Conservation (phyloP, 2,888 invertebrate genomes). For the Ophioninae sp. region DNA sequence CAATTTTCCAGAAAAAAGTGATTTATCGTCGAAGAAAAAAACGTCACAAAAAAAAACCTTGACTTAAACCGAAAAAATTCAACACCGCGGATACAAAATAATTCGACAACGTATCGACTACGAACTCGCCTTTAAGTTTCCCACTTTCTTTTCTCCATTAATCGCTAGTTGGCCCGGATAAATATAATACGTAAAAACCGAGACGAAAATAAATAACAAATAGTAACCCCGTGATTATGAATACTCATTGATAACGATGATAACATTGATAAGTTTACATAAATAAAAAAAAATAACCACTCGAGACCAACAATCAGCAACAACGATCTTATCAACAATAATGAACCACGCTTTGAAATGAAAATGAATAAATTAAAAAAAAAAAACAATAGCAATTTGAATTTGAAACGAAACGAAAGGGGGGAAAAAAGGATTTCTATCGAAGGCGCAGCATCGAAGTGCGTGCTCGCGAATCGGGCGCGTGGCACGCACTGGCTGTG, state of each 20-base stretch:
- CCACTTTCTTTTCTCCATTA: not conserved
- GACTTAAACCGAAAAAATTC: not conserved
- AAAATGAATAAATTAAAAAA: not conserved
- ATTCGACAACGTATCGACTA: not conserved
- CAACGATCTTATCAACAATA: not conserved
- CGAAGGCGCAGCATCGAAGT: slow-evolving; percentile 50
- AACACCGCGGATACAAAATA: not conserved
- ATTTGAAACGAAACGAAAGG: not conserved
- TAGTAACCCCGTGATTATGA: not conserved
- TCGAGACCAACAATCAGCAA: not conserved
- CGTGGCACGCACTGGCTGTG: slow-evolving; percentile 77
- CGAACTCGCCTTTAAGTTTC: not conserved
- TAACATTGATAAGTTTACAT: not conserved
- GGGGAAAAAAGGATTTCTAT: slow-evolving; percentile 5
- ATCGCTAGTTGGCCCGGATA: not conserved
- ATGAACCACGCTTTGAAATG: not conserved
- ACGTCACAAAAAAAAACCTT: not conserved
- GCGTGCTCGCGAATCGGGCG: slow-evolving; percentile 74
- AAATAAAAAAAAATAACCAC: not conserved
- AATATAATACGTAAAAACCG: not conserved
- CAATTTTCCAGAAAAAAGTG: not conserved
- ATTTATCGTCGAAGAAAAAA: not conserved
- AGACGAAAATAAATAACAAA: not conserved
- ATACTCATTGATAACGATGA: not conserved
- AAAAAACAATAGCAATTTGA: not conserved